Evolutionary conservation across 1,140 invertebrate genomes (phyloP).

Genomic region (Dreissena rostriformis): DNA sequence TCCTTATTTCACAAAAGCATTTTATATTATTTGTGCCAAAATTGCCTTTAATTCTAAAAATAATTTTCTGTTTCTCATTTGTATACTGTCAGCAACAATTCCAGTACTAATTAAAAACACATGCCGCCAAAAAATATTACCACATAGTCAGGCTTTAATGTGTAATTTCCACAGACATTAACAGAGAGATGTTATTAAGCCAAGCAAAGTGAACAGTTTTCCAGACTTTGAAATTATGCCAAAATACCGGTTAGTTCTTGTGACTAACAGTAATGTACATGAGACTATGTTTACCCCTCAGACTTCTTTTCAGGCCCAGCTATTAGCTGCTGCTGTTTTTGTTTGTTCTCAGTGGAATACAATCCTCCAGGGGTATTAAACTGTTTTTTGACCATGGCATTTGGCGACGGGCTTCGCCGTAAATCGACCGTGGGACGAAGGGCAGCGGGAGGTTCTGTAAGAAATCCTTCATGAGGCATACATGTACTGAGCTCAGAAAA

Average conservation of each 20-base stretch:
- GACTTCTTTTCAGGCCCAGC: not conserved
- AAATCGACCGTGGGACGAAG: constrained; percentile 46
- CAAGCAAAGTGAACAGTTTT: not conserved
- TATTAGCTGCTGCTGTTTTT: constrained; percentile 86
- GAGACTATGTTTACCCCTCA: constrained; percentile 25
- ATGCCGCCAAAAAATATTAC: too few relatives aligned
- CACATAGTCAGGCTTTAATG: too few relatives aligned
- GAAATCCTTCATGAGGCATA: not conserved
- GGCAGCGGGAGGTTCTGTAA: constrained; percentile 66
- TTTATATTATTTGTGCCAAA: too few relatives aligned
- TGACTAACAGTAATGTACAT: too few relatives aligned
- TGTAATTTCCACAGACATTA: too few relatives aligned
- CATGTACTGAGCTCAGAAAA: too few relatives aligned
- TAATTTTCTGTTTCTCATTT: too few relatives aligned
- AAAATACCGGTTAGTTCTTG: not conserved
- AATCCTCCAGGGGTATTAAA: constrained; percentile 95
- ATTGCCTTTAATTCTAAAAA: too few relatives aligned
- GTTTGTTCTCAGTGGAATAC: constrained; percentile 97
- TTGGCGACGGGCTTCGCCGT: constrained; percentile 46
- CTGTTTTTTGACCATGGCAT: constrained; percentile 42
- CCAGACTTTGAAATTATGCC: not conserved
- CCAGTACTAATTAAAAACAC: too few relatives aligned
- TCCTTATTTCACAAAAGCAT: too few relatives aligned
- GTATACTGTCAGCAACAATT: too few relatives aligned
- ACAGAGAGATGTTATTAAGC: too few relatives aligned